These are phyloP conservation scores for Scelioninae gen. 1 DNA, from an alignment of 2,888 invertebrate species.

Conservation along the genomic window DNA sequence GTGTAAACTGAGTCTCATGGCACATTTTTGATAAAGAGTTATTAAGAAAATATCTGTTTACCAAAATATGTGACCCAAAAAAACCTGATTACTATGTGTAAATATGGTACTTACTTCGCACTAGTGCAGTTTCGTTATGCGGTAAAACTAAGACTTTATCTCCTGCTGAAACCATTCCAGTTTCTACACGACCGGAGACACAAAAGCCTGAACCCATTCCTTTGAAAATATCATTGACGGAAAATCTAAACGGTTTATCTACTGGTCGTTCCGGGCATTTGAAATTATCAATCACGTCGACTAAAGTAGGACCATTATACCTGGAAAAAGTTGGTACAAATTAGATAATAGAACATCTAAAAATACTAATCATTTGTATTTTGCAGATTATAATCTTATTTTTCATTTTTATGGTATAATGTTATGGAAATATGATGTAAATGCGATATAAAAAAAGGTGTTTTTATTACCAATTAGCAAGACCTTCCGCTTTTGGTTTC, in stretches of 20 bases:
- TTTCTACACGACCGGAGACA: constrained; percentile 95
- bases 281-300: constrained; percentile 94
- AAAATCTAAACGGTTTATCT: constrained; percentile 94
- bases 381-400: too few relatives aligned
- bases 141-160: constrained; percentile 96
- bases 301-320: constrained; percentile 93
- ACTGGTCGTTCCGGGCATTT: constrained; percentile 94
- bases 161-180: constrained; percentile 93
- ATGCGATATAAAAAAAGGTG: too few relatives aligned
- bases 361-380: not conserved
- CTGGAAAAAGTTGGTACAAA: constrained; percentile 77
- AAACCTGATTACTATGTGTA: not conserved
- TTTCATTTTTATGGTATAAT: not conserved
- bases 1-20: too few relatives aligned
- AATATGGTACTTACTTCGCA: constrained; percentile 87
- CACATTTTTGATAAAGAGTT: too few relatives aligned
- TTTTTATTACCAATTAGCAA: constrained; percentile 86
- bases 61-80: too few relatives aligned
- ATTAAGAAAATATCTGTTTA: too few relatives aligned
- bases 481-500: constrained; percentile 87
- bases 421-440: constrained; percentile 12
- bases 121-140: constrained; percentile 91
- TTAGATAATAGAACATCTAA: not conserved
- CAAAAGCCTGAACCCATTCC: constrained; percentile 95
- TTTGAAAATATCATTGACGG: constrained; percentile 98